Conservation (phyloP, 1,140 invertebrate genomes). For the Tribolium madens region DNA sequence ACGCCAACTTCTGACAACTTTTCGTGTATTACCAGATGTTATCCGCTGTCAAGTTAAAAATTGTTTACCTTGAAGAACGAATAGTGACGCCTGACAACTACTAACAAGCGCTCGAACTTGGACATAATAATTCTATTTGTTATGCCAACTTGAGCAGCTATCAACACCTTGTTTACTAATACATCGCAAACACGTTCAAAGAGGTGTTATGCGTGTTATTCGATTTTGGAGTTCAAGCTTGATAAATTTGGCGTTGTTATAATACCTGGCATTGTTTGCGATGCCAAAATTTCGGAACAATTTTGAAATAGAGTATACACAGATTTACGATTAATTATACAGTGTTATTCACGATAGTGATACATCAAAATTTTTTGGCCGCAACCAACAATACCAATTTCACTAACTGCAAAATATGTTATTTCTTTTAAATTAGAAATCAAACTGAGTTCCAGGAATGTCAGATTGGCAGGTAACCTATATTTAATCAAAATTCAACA, state of each 20-base stretch:
- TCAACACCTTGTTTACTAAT: conserved; percentile 22
- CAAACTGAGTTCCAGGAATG: no score
- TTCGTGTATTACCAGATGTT: conserved; percentile 9
- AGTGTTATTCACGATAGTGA: no score
- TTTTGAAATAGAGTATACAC: no score
- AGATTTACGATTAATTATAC: no score
- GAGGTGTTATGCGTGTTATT: conserved; percentile 28
- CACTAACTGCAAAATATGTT: no score
- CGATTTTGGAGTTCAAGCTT: conserved; percentile 18
- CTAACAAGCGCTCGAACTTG: conserved; percentile 28
- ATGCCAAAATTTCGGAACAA: background rate
- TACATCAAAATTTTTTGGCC: no score
- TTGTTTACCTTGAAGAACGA: conserved; percentile 12
- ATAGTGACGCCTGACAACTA: conserved; percentile 11
- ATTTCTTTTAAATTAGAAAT: no score
- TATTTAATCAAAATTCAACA: no score
- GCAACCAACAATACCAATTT: no score
- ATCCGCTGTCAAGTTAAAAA: conserved; percentile 16
- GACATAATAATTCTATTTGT: conserved; percentile 33
- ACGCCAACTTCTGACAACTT: background rate
- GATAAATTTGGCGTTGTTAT: conserved; percentile 1
- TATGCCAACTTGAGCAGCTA: conserved; percentile 32
- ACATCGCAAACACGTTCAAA: conserved; percentile 20
- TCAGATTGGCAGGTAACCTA: no score
- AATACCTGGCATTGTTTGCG: background rate